These are phyloP conservation scores for Todiramphus saurophagus DNA, from an alignment of 2,113 vertebrate genomes.

Conservation along the genomic window DNA sequence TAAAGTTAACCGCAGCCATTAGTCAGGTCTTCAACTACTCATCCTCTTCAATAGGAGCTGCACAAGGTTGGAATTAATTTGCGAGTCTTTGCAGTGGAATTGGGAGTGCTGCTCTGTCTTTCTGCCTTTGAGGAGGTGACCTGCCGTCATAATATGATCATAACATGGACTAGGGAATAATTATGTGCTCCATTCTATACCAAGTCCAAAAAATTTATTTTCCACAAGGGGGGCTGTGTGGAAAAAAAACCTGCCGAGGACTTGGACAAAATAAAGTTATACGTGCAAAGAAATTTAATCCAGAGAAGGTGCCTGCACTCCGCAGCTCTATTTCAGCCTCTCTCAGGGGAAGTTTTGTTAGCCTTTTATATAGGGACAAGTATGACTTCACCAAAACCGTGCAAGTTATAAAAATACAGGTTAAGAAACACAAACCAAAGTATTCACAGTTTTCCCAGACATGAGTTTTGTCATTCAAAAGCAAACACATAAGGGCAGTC, in stretches of 20 bases:
- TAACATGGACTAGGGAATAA: neutral
- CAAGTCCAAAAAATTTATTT: neutral
- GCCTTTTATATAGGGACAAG: neutral
- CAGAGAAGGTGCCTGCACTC: neutral
- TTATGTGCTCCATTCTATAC: neutral
- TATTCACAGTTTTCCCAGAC: rapidly evolving
- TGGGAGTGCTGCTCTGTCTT: neutral
- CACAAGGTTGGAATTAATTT: neutral
- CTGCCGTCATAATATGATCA: rapidly evolving
- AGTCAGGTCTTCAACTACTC: neutral
- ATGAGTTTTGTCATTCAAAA: neutral
- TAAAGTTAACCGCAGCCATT: neutral
- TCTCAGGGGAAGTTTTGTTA: neutral
- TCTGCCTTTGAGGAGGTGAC: neutral
- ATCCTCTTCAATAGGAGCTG: neutral
- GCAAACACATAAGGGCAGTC: neutral
- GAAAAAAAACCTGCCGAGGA: neutral
- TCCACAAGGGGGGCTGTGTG: rapidly evolving
- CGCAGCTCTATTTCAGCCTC: neutral
- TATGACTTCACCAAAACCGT: neutral
- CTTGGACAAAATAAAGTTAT: neutral
- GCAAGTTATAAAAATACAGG: neutral
- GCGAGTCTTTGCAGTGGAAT: neutral
- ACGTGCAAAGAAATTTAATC: neutral
- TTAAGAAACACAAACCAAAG: neutral